A percentile compares a stretch with the other conserved stretches of the same genome.
Evolutionary conservation across 2,797 vertebrate species (phyloP).

Genomic region (Pelochelys cantorii): DNA sequence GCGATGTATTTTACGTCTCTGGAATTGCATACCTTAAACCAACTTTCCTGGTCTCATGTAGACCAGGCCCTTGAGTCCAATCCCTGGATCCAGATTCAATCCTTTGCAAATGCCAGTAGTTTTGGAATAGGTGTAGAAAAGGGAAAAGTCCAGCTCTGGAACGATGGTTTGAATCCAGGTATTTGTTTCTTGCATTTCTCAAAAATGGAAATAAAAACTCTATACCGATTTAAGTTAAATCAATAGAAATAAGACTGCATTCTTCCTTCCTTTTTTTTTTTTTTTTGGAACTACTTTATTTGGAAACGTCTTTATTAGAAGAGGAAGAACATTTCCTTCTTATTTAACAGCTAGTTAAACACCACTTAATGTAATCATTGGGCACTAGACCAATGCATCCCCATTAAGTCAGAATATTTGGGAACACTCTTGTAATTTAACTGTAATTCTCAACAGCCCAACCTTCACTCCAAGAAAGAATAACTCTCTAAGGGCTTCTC

Average conservation of each 20-base stretch:
- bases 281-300: neutral
- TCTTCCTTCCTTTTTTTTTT: neutral
- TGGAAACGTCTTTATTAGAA: conserved; percentile 9
- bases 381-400: conserved; percentile 32
- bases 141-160: neutral
- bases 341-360: conserved; percentile 34
- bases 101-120: neutral
- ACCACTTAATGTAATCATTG: conserved; percentile 35
- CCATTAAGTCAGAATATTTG: conserved; percentile 22
- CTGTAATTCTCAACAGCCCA: conserved; percentile 4
- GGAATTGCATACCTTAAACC: too few relatives aligned
- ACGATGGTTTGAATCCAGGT: neutral
- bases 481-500: neutral
- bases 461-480: neutral
- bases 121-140: neutral
- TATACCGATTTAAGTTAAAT: neutral
- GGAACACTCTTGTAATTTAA: neutral
- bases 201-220: neutral
- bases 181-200: neutral
- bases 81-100: neutral
- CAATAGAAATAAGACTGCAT: neutral
- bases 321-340: neutral
- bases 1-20: too few relatives aligned
- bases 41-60: too few relatives aligned
- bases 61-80: neutral